Percentiles rank a stretch among this genome's conserved stretches.
phyloP scores from a whole-genome alignment of 2,888 invertebrate genomes.

The Cryptophagus acutangulus region DNA sequence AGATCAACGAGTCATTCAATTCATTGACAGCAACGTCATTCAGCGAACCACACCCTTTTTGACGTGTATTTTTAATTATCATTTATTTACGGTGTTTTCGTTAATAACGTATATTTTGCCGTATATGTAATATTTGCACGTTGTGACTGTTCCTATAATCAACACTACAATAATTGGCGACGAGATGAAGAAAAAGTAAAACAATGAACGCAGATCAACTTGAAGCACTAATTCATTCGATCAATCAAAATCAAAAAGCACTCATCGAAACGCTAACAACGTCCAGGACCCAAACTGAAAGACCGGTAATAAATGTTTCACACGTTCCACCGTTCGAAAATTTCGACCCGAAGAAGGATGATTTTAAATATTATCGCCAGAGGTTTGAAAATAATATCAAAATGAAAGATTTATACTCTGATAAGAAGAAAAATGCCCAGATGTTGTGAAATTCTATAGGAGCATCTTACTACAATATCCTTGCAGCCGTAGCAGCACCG shows the following conservation, averaged over 20 bases:
- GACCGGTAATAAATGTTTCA: background rate
- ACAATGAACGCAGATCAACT: background rate
- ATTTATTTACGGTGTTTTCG: no score
- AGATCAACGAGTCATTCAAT: no score
- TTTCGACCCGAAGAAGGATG: conserved; percentile 2
- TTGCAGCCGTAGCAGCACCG: background rate
- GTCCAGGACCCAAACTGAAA: no score
- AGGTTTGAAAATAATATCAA: conserved; percentile 8
- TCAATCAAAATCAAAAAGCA: conserved; percentile 15
- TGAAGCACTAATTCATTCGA: conserved; percentile 5
- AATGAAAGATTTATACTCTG: conserved; percentile 1
- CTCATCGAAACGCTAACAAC: background rate
- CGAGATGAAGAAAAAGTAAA: background rate
- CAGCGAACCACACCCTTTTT: no score
- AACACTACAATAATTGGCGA: background rate
- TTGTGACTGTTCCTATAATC: no score
- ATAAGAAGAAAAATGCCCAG: conserved; percentile 6
- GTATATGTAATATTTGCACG: no score
- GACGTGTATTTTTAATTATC: no score
- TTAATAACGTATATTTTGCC: no score
- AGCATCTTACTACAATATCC: conserved; percentile 6
- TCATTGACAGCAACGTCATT: no score
- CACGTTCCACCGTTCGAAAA: background rate
- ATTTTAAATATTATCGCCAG: conserved; percentile 6
- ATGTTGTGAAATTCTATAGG: conserved; percentile 8